Percentiles rank a stretch among this genome's conserved stretches.
Evolutionary conservation across 2,888 invertebrate genomes (phyloP).

Genomic region (Andricus quercusramuli): DNA sequence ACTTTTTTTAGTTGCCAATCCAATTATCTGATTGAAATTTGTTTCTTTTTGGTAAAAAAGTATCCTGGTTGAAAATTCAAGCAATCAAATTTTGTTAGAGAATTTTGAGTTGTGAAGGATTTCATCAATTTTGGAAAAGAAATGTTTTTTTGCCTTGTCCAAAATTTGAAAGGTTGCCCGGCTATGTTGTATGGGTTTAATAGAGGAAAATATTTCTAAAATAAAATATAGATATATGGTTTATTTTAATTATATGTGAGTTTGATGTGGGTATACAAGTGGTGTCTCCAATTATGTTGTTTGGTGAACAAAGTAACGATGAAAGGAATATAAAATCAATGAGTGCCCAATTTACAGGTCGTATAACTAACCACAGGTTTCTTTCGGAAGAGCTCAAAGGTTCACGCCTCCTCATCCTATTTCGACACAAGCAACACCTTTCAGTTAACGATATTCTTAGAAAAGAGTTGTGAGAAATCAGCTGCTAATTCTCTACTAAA

Average conservation of each 20-base stretch:
- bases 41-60: no score
- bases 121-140: no score
- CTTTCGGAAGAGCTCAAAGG: conserved; percentile 20
- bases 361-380: conserved; percentile 18
- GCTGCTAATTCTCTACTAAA: background rate
- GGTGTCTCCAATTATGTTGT: conserved; percentile 51
- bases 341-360: conserved; percentile 27
- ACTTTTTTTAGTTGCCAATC: no score
- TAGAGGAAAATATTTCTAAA: background rate
- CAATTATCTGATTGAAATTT: no score
- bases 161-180: no score
- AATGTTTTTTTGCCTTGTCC: no score
- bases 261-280: background rate
- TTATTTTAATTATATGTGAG: background rate
- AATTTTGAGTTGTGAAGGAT: no score
- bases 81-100: no score
- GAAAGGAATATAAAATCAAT: conserved; percentile 22
- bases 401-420: conserved; percentile 27
- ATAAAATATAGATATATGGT: background rate
- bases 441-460: conserved; percentile 23
- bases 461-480: conserved; percentile 5
- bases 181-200: background rate
- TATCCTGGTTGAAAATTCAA: no score
- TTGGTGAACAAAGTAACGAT: conserved; percentile 21
- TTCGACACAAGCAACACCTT: conserved; percentile 21